These are phyloP conservation scores for Steatocranus sp. DNA, from an alignment of 2,797 vertebrate genomes.

Conservation along the genomic window DNA sequence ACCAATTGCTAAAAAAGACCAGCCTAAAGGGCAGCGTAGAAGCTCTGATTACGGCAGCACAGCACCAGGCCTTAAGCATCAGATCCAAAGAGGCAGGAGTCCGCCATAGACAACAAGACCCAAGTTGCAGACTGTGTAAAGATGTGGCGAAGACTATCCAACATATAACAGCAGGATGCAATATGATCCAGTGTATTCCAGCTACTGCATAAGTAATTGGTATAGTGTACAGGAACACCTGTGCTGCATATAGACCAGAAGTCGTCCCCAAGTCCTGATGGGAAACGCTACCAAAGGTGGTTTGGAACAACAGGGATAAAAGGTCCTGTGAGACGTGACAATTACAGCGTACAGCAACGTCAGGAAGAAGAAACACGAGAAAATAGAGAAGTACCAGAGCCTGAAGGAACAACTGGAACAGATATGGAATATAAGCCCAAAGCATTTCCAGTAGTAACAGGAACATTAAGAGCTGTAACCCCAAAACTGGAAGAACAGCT, in stretches of 20 bases:
- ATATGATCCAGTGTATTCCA: background rate
- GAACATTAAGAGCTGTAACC: background rate
- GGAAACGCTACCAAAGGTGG: background rate
- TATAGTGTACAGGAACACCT: background rate
- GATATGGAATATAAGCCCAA: background rate
- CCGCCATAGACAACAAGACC: background rate
- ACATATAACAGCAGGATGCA: background rate
- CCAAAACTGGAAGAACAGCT: background rate
- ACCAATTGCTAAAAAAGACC: background rate
- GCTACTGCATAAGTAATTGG: background rate
- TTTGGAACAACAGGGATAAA: background rate
- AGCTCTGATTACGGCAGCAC: background rate
- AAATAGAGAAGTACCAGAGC: background rate
- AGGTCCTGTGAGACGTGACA: background rate
- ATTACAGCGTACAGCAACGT: background rate
- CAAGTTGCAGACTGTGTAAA: background rate
- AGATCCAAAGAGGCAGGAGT: background rate
- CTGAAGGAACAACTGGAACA: background rate
- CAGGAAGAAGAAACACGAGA: background rate
- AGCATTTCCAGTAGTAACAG: background rate
- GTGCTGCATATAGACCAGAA: background rate
- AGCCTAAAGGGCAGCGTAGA: background rate
- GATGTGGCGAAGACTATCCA: background rate
- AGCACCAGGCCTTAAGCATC: background rate
- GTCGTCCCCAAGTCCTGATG: background rate